A percentile compares a stretch with the other conserved stretches of the same genome.
phyloP scores from a whole-genome alignment of 2,797 vertebrate species.

The Avahi laniger region DNA sequence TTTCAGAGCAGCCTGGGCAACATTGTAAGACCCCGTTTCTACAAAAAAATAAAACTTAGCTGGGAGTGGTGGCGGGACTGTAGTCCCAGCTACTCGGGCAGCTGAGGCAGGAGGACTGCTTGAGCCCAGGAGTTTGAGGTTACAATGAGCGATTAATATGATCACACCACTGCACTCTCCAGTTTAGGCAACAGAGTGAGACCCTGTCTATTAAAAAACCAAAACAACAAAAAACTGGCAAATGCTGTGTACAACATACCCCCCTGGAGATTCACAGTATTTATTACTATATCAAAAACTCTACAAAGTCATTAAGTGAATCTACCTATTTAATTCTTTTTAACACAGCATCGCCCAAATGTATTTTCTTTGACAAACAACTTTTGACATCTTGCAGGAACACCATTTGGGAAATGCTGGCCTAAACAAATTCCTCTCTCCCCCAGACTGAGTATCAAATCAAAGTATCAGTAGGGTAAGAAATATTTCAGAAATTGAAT shows the following conservation, averaged over 20 bases:
- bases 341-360: neutral
- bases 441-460: neutral
- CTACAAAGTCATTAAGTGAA: neutral
- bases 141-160: no score
- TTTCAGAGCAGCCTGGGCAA: no score
- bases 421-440: slow-evolving; percentile 2
- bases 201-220: no score
- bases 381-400: slow-evolving; percentile 7
- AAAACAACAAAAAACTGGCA: neutral
- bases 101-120: no score
- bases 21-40: no score
- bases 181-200: no score
- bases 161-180: no score
- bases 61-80: no score
- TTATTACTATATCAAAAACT: neutral
- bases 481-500: slow-evolving; percentile 15
- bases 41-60: no score
- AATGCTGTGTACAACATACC: neutral
- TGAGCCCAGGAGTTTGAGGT: no score
- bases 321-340: neutral
- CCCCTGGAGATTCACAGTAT: neutral
- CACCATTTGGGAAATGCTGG: neutral
- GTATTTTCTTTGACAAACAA: slow-evolving; percentile 16
- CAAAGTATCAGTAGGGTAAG: neutral
- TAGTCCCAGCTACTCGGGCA: no score